These are phyloP conservation scores for Denticeps clupeoides DNA, from an alignment of 2,797 vertebrate genomes.

Conservation along the genomic window DNA sequence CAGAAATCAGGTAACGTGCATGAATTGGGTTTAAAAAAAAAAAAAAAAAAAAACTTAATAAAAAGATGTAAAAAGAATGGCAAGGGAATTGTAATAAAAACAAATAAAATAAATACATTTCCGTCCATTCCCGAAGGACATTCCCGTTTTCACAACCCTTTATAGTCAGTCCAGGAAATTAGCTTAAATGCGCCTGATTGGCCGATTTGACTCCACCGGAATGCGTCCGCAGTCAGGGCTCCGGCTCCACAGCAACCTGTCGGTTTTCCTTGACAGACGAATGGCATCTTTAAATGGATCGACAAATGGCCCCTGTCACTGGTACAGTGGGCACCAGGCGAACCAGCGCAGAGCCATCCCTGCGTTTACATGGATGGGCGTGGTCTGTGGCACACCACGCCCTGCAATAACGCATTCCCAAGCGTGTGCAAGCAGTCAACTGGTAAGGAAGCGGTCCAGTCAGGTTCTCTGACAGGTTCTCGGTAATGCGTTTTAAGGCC, in stretches of 20 bases:
- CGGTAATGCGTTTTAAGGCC: too few species aligned
- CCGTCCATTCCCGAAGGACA: too few species aligned
- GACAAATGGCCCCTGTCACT: conserved; percentile 74
- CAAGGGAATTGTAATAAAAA: too few species aligned
- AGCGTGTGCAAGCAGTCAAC: conserved; percentile 70
- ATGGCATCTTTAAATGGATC: conserved; percentile 63
- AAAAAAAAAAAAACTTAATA: neutral
- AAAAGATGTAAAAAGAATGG: too few species aligned
- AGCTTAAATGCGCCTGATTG: too few species aligned
- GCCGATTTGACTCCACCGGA: too few species aligned
- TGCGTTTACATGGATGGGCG: conserved; percentile 73
- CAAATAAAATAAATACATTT: too few species aligned
- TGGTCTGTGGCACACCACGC: conserved; percentile 72
- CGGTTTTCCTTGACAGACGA: conserved; percentile 56
- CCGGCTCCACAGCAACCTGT: too few species aligned
- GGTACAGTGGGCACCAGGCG: conserved; percentile 63
- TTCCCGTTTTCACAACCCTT: too few species aligned
- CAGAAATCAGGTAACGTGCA: conserved; percentile 68
- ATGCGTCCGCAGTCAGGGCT: too few species aligned
- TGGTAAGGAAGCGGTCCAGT: conserved; percentile 63
- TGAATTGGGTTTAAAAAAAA: neutral
- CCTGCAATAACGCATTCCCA: conserved; percentile 68
- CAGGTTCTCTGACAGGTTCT: too few species aligned
- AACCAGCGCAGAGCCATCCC: conserved; percentile 62
- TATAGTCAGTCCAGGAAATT: too few species aligned